Evolutionary conservation across 2,113 vertebrate genomes (phyloP), one percentile per base, ranked within the genome.

Genomic region (Cranoglanis bouderius): DNA sequence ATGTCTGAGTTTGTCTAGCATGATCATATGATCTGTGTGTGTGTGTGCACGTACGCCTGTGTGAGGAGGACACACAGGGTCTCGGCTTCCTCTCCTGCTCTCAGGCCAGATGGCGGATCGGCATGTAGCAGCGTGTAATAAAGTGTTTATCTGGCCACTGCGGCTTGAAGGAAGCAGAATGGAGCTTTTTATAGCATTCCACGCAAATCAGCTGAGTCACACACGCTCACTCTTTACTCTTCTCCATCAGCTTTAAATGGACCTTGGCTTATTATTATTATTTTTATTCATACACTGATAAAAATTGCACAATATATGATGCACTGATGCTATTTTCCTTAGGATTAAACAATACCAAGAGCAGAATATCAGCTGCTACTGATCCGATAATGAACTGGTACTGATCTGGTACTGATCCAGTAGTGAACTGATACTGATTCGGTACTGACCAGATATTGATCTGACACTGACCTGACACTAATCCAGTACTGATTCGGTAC

Each of bases 121-220:
- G 88, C 84, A 78, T 90, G 90, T 86, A 91, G 88, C 89, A 90
- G 91, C 82, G 80, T 86, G 89, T 93, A 92, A 92, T 93, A 92
- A 93, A 92, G 92, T 89, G 92, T 92, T 92, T 90, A 93, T 92
- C 90, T 92, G 91, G 91, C 92, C 89, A 89, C 91, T 88, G 92
- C 72, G 85, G 89, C 84, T 92, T 72, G 32, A 85, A 91, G 89
- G 89, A 91, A 88, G 89, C 84, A 84, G 88, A 88, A 91, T 88
- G 77, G 75, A 75, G 88, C 90, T 91, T 92, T 92, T 92, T 91
- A 90, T 91, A 92, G 91, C 77, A 26, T 70, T 74, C 88, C 89
- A 77, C 88, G 81, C 84, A 43, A 91, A 90, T 91, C 87, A 90
- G 90, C 90, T 90, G 88, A 92, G 84, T 90, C 90, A 91, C 75